These are phyloP conservation scores for Dorcus parallelipipedus DNA, from an alignment of 2,888 invertebrate species.

Conservation along the genomic window DNA sequence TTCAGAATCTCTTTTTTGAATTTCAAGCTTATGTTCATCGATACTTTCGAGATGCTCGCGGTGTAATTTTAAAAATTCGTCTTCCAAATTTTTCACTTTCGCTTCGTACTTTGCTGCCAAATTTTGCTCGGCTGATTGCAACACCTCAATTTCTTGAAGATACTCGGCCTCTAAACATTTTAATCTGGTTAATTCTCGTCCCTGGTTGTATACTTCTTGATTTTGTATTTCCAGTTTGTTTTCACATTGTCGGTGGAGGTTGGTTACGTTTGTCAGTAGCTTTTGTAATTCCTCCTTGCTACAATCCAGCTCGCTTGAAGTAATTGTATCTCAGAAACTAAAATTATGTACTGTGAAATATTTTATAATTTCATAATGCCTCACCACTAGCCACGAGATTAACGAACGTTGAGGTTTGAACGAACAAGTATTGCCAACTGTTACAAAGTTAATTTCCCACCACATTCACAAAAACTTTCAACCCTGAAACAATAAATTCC, in stretches of 20 bases:
- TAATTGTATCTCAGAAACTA: too few species aligned
- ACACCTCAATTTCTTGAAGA: slow-evolving; percentile 22
- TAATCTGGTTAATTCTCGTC: slow-evolving; percentile 28
- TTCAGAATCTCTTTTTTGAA: slow-evolving; percentile 14
- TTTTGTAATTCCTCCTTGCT: slow-evolving; percentile 16
- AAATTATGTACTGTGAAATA: too few species aligned
- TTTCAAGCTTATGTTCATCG: slow-evolving; percentile 5
- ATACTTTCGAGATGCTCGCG: slow-evolving; percentile 4
- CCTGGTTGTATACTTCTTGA: slow-evolving; percentile 33
- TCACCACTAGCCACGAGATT: too few species aligned
- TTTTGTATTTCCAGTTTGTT: slow-evolving; percentile 29
- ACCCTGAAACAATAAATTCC: too few species aligned
- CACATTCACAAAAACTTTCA: too few species aligned
- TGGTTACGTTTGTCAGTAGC: slow-evolving; percentile 3
- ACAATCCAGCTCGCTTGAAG: slow-evolving; percentile 1
- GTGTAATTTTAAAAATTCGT: slow-evolving; percentile 10
- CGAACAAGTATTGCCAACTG: too few species aligned
- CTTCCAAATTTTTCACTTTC: slow-evolving; percentile 17
- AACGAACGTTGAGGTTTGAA: too few species aligned
- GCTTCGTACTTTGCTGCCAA: slow-evolving; percentile 6
- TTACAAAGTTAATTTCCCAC: too few species aligned
- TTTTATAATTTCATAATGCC: too few species aligned
- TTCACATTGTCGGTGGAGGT: slow-evolving; percentile 1
- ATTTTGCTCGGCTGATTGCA: slow-evolving; percentile 13
- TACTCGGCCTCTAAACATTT: slow-evolving; percentile 30